phyloP scores from a whole-genome alignment of 1,140 invertebrate genomes.

The Paralvinella palmiformis region DNA sequence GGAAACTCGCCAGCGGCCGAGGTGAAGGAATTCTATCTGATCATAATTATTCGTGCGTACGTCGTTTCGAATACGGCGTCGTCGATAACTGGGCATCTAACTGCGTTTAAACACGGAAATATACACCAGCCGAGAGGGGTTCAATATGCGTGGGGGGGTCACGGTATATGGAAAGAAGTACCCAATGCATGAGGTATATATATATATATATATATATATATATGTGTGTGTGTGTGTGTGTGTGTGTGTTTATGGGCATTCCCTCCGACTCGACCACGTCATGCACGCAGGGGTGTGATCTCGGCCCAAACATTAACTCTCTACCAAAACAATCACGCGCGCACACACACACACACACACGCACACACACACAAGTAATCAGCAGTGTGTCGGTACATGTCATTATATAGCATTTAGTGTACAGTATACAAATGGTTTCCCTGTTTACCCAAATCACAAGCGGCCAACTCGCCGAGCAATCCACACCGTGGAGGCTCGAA shows the following conservation, averaged over 20 bases:
- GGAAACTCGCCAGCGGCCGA: too few relatives aligned
- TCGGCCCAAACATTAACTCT: too few relatives aligned
- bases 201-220: conserved; percentile 1
- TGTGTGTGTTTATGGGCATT: not conserved
- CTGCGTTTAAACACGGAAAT: too few relatives aligned
- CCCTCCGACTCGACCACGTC: not conserved
- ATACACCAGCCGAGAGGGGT: too few relatives aligned
- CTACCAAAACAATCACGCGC: too few relatives aligned
- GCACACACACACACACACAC: not conserved
- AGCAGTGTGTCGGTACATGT: too few relatives aligned
- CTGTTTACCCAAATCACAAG: not conserved
- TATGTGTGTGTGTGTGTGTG: not conserved
- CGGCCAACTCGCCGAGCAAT: not conserved
- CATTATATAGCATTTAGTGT: not conserved
- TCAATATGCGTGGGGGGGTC: too few relatives aligned
- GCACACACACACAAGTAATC: not conserved
- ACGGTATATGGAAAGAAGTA: not conserved
- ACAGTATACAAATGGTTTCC: not conserved
- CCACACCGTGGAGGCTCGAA: not conserved
- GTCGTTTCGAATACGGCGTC: too few relatives aligned
- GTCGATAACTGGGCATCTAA: too few relatives aligned
- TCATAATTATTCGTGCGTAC: too few relatives aligned
- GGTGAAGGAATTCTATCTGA: too few relatives aligned
- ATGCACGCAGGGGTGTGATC: not conserved
- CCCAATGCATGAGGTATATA: not conserved